phyloP scores from a whole-genome alignment of 2,888 invertebrate genomes.

The Aphidoletes aphidimyza region DNA sequence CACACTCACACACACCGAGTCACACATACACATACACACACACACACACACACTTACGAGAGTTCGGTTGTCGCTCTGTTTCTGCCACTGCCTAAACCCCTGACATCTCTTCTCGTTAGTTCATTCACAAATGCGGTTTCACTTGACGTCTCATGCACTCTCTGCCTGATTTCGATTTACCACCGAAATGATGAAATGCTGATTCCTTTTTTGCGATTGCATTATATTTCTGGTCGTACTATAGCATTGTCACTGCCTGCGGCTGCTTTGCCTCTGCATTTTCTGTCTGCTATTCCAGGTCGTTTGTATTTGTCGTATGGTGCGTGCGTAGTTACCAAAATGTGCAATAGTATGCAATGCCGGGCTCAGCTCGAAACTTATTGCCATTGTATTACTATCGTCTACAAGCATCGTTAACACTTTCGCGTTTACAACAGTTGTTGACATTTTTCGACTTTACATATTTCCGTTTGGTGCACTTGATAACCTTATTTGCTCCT shows the following conservation, averaged over 20 bases:
- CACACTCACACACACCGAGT: conserved; percentile 5
- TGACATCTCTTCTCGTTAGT: too few relatives aligned
- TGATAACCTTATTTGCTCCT: conserved; percentile 37
- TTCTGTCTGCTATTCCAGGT: too few relatives aligned
- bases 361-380: neutral
- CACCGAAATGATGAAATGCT: conserved; percentile 46
- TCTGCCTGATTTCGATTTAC: conserved; percentile 44
- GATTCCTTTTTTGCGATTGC: conserved; percentile 51
- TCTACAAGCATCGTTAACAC: conserved; percentile 24
- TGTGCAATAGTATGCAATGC: neutral
- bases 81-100: too few relatives aligned
- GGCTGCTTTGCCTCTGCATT: too few relatives aligned
- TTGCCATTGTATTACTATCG: too few relatives aligned
- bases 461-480: conserved; percentile 39
- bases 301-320: too few relatives aligned
- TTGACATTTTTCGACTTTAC: conserved; percentile 51
- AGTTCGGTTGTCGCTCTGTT: too few relatives aligned
- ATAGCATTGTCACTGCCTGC: conserved; percentile 24
- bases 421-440: conserved; percentile 51
- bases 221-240: conserved; percentile 11
- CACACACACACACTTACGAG: neutral
- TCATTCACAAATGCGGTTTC: conserved; percentile 36
- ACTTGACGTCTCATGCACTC: conserved; percentile 43
- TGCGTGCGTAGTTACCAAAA: too few relatives aligned
- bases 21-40: neutral